phyloP scores from a whole-genome alignment of 2,888 invertebrate species.

The Acanthosepion lycidas region DNA sequence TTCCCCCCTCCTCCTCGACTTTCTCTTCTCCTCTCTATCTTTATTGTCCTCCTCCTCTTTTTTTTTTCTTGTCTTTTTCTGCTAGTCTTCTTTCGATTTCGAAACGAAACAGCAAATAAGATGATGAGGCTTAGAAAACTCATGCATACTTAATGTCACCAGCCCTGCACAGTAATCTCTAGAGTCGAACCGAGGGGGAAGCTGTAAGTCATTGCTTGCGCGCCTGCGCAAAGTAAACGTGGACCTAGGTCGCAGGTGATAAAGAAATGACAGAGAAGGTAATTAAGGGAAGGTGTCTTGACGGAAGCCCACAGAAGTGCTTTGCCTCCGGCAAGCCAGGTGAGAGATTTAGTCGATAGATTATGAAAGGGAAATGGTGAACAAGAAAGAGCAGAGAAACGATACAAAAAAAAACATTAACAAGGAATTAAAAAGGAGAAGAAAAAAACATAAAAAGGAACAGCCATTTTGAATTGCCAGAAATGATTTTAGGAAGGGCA shows the following conservation, averaged over 20 bases:
- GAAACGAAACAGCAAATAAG: not conserved
- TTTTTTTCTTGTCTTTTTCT: not conserved
- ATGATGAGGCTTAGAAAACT: not conserved
- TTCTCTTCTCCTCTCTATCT: too few relatives aligned
- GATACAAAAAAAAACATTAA: not conserved
- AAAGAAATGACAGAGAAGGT: not conserved
- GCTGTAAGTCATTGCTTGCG: not conserved
- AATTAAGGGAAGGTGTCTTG: not conserved
- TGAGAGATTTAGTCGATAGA: not conserved
- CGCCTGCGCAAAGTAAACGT: not conserved
- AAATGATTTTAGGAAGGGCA: not conserved
- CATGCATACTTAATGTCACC: not conserved
- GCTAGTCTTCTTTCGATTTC: not conserved
- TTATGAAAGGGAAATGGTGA: not conserved
- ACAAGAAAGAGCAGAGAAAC: not conserved
- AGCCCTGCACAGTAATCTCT: not conserved
- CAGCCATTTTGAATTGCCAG: not conserved
- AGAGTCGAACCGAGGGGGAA: not conserved
- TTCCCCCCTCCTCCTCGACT: too few relatives aligned
- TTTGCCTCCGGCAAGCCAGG: not conserved
- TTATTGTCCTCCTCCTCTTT: too few relatives aligned
- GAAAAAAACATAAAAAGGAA: too few relatives aligned
- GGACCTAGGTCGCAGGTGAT: conserved; percentile 7
- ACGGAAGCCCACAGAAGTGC: conserved; percentile 22
- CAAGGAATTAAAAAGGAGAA: not conserved